Evolutionary conservation across 1,140 invertebrate genomes (phyloP).

Genomic region (Drosophila sechellia): DNA sequence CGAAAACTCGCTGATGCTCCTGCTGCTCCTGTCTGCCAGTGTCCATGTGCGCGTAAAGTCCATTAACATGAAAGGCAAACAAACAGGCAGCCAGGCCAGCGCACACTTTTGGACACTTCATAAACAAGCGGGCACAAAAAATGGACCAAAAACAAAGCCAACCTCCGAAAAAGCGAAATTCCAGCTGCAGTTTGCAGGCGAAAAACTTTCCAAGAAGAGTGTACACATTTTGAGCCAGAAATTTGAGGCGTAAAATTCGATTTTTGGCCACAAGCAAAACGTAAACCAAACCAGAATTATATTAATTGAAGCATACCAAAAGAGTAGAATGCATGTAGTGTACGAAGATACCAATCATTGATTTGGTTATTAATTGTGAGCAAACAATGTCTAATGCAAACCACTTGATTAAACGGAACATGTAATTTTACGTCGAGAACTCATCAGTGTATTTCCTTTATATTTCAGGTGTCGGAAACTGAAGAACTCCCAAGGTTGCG

Average conservation of each 20-base stretch:
- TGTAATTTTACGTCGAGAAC: constrained; percentile 22
- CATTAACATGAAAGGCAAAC: constrained; percentile 79
- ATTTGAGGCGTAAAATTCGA: constrained; percentile 4
- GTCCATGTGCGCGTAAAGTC: constrained; percentile 72
- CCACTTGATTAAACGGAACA: constrained; percentile 36
- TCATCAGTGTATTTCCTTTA: constrained; percentile 29
- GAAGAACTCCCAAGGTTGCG: constrained; percentile 9
- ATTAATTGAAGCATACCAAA: constrained; percentile 30
- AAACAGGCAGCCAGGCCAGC: constrained; percentile 49
- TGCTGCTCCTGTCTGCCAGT: constrained; percentile 35
- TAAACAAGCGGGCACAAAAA: constrained; percentile 50
- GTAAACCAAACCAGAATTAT: constrained; percentile 1
- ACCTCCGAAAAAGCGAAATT: constrained; percentile 1
- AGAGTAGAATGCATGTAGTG: neutral
- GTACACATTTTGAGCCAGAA: constrained; percentile 8
- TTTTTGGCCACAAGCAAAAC: constrained; percentile 2
- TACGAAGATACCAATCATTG: neutral
- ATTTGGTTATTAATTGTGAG: constrained; percentile 25
- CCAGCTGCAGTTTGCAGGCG: constrained; percentile 6
- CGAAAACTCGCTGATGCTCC: constrained; percentile 30
- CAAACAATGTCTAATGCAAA: constrained; percentile 24
- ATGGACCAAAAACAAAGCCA: constrained; percentile 9
- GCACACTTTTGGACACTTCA: constrained; percentile 70
- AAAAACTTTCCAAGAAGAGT: constrained; percentile 2
- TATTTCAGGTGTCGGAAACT: constrained; percentile 27